Base-by-base conservation (phyloP, 2,888 invertebrate genomes). In the Tenthredo notha region DNA sequence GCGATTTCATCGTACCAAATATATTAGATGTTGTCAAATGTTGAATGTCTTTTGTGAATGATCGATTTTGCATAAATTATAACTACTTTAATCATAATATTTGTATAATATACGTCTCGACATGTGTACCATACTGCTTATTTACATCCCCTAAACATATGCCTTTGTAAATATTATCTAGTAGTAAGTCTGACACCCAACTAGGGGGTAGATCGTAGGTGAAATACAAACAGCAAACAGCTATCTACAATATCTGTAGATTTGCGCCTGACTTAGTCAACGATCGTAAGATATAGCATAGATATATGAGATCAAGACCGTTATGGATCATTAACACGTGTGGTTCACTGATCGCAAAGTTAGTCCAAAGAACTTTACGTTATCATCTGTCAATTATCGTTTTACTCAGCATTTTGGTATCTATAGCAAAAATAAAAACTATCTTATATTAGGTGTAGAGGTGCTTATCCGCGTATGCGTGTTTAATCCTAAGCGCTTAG, bases 321-420 rank as follows among this genome's bases (percentile, higher is more conserved):
- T 77, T 77, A 77, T 50, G 77, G 77, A 50, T 77, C 25, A 54
- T 54, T 54, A 54, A 33, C 77, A 77, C 50, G 29, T 54, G 18
- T 3, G 7, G 77, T 10, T 50, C n/a, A 25, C 33, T 33, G 50
- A 47, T 54, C 29, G n/a, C 77, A 29, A 40, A 43, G 43, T 15
- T 43, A 9, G 74, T 74, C 21, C 21, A 10, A 74, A 43, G 5
- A 25, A 43, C 43, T 74, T 74, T 10, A 1, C 40, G 70, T n/a
- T 25, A 43, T 40, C 21, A 74, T 5, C 21, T 74, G 21, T 21
- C 43, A 10, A 40, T 43, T 43, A 74, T 74, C 74, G 29, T 33
- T 33, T 67, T 18, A 18, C 18, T 67, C 33, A 67, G 67, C 6
- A 6, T 33, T 33, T 67, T 33, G 29, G 1, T 5, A 12, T 33